Conservation (phyloP, 2,797 vertebrate species). For the Propithecus perrieri region DNA sequence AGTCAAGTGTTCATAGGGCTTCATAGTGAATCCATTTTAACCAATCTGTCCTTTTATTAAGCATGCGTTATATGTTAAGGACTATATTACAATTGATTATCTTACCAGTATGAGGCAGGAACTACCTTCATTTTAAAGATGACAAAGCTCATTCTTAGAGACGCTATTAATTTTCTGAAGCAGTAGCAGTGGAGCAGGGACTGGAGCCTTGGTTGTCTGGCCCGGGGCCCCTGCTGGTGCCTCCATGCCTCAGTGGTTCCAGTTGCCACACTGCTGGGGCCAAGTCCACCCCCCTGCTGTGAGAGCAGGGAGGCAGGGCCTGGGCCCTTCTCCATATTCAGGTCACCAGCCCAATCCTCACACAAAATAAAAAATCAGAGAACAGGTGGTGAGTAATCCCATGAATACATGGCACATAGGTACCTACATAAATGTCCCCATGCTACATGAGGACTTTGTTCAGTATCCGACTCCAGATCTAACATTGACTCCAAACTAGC, state of each 20-base stretch:
- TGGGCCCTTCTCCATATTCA: background rate
- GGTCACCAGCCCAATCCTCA: background rate
- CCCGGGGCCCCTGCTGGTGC: no score
- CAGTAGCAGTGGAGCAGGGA: accelerated
- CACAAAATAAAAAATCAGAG: background rate
- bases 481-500: background rate
- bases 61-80: background rate
- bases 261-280: no score
- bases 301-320: background rate
- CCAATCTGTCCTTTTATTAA: background rate
- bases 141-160: background rate
- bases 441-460: background rate
- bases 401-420: accelerated
- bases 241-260: accelerated
- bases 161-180: background rate
- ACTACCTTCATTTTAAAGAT: background rate
- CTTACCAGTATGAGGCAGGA: background rate
- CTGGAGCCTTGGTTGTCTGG: accelerated
- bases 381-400: background rate
- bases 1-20: background rate
- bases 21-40: background rate
- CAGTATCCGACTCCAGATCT: background rate
- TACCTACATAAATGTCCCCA: no score
- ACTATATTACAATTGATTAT: background rate
- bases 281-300: no score